Percentiles rank a stretch among this genome's conserved stretches.
Conservation (phyloP, 2,888 invertebrate species). For the Sarcophaga caerulescens region DNA sequence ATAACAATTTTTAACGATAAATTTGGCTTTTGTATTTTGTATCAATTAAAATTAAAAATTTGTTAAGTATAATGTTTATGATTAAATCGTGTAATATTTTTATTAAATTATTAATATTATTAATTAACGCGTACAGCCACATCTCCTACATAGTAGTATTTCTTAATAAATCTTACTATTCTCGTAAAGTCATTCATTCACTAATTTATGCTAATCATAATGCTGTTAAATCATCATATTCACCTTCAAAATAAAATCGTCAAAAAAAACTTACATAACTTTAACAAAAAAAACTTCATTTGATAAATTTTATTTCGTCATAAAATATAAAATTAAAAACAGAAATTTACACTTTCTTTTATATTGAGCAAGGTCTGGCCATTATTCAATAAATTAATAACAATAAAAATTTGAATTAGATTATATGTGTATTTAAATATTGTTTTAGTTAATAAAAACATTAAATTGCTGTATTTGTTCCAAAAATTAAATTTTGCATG, state of each 20-base stretch:
- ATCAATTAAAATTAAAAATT: too few species aligned
- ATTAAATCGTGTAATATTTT: too few species aligned
- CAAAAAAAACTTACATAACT: constrained; percentile 33
- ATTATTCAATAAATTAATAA: background rate
- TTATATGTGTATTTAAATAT: background rate
- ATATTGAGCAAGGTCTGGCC: constrained; percentile 59
- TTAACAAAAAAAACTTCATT: constrained; percentile 10
- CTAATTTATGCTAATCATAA: constrained; percentile 31
- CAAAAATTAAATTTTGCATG: too few species aligned
- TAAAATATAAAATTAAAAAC: background rate
- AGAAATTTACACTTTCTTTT: constrained; percentile 58
- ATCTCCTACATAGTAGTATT: background rate
- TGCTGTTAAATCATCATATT: constrained; percentile 26
- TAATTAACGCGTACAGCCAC: too few species aligned
- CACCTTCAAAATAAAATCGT: constrained; percentile 10
- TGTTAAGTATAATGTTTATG: too few species aligned
- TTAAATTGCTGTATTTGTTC: too few species aligned
- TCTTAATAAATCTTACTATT: background rate
- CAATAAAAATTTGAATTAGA: background rate
- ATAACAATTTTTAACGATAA: too few species aligned
- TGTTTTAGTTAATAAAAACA: too few species aligned
- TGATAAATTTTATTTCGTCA: constrained; percentile 13
- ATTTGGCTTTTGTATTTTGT: too few species aligned
- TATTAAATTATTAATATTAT: too few species aligned
- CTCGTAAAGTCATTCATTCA: background rate